These are phyloP conservation scores for Camponotus pennsylvanicus DNA, from an alignment of 1,140 invertebrate genomes.

Conservation along the genomic window DNA sequence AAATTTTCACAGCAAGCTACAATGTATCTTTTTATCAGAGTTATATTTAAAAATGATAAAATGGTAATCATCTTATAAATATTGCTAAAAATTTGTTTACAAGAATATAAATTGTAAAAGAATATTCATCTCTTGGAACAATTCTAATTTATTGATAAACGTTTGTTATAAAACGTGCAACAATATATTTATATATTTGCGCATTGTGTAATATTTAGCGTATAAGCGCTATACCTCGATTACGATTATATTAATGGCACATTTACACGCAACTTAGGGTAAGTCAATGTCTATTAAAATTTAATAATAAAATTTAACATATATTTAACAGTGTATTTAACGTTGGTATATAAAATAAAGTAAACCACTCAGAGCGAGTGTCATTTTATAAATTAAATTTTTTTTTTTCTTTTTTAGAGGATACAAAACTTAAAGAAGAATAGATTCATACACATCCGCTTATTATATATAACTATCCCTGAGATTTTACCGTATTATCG, in stretches of 20 bases:
- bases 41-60: conserved; percentile 29
- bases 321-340: neutral
- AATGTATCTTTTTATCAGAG: neutral
- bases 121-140: neutral
- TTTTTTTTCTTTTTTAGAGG: no score
- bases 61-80: neutral
- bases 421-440: no score
- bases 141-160: neutral
- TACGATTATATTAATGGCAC: conserved; percentile 7
- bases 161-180: neutral
- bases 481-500: neutral
- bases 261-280: conserved; percentile 8
- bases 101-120: neutral
- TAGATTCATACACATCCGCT: neutral
- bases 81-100: neutral
- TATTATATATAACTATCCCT: neutral
- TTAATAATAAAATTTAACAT: conserved; percentile 21
- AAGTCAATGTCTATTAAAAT: conserved; percentile 14
- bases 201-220: conserved; percentile 23
- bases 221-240: neutral
- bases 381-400: conserved; percentile 19
- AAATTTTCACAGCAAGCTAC: neutral
- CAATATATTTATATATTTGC: neutral
- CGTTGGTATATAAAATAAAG: conserved; percentile 18
- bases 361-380: neutral